These are phyloP conservation scores for Theretra japonica DNA, from an alignment of 2,888 invertebrate genomes.

Conservation along the genomic window DNA sequence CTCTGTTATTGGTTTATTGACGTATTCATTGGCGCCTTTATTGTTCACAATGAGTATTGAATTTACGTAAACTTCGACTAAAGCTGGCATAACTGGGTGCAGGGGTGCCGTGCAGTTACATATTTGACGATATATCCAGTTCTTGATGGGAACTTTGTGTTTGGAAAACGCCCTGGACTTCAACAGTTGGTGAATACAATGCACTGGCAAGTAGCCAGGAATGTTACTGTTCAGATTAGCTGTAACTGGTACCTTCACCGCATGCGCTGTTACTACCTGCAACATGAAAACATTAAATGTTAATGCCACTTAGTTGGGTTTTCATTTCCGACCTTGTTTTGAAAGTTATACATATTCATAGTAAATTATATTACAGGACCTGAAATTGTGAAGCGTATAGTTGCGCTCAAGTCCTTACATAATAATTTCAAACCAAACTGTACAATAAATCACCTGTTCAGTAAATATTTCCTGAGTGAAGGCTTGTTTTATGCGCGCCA, in stretches of 20 bases:
- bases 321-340: too few species aligned
- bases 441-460: slow-evolving; percentile 88
- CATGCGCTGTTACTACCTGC: slow-evolving; percentile 96
- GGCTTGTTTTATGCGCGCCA: slow-evolving; percentile 95
- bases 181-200: slow-evolving; percentile 97
- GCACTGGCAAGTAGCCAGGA: slow-evolving; percentile 96
- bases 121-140: slow-evolving; percentile 98
- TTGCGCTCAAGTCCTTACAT: background rate
- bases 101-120: slow-evolving; percentile 94
- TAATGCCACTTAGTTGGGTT: too few species aligned
- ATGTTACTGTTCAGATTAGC: slow-evolving; percentile 94
- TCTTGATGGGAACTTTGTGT: slow-evolving; percentile 97
- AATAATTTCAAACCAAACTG: background rate
- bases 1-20: slow-evolving; percentile 96
- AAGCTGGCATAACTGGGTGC: slow-evolving; percentile 95
- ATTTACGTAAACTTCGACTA: slow-evolving; percentile 97
- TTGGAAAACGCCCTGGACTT: slow-evolving; percentile 98
- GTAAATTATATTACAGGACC: too few species aligned
- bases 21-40: slow-evolving; percentile 89
- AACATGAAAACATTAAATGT: slow-evolving; percentile 35
- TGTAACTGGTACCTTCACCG: slow-evolving; percentile 98
- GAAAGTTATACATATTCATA: too few species aligned
- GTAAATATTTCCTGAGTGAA: slow-evolving; percentile 99
- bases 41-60: slow-evolving; percentile 91
- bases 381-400: too few species aligned